Conservation (phyloP, 2,113 vertebrate species). For the Girardinichthys multiradiatus region DNA sequence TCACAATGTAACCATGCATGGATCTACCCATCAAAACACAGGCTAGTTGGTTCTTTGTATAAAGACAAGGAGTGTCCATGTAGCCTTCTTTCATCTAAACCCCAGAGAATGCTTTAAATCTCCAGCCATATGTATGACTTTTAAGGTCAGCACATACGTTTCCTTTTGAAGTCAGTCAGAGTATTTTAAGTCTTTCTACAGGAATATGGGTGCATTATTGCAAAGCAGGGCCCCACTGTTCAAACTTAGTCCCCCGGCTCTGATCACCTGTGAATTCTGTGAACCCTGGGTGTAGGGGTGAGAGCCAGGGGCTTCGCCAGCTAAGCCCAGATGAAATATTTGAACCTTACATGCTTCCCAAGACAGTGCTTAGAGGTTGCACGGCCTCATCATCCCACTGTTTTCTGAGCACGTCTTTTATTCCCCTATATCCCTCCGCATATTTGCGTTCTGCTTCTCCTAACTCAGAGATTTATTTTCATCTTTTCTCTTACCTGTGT, state of each 20-base stretch:
- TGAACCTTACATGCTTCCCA: conserved; percentile 51
- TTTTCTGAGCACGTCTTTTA: conserved; percentile 44
- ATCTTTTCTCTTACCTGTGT: conserved; percentile 40
- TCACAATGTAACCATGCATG: neutral
- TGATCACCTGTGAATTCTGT: conserved; percentile 42
- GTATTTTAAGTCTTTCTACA: conserved; percentile 6
- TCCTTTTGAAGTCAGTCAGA: conserved; percentile 47
- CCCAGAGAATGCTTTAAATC: conserved; percentile 27
- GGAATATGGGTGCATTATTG: conserved; percentile 11
- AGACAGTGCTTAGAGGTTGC: conserved; percentile 14
- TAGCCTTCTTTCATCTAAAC: conserved; percentile 31
- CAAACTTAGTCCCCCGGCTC: conserved; percentile 16
- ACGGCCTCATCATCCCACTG: conserved; percentile 28
- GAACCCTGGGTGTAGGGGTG: conserved; percentile 25
- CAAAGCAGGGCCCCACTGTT: neutral
- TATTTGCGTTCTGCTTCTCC: conserved; percentile 16
- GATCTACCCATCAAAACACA: neutral
- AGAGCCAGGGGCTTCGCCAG: conserved; percentile 10
- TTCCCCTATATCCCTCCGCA: neutral
- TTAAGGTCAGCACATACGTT: conserved; percentile 28
- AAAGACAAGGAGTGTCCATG: conserved; percentile 23
- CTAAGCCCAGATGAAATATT: neutral
- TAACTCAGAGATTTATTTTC: conserved; percentile 16
- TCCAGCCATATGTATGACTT: conserved; percentile 49
- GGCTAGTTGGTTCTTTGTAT: conserved; percentile 6